These are phyloP conservation scores for Sarcophaga subvicina DNA, from an alignment of 2,888 invertebrate genomes.

Conservation along the genomic window DNA sequence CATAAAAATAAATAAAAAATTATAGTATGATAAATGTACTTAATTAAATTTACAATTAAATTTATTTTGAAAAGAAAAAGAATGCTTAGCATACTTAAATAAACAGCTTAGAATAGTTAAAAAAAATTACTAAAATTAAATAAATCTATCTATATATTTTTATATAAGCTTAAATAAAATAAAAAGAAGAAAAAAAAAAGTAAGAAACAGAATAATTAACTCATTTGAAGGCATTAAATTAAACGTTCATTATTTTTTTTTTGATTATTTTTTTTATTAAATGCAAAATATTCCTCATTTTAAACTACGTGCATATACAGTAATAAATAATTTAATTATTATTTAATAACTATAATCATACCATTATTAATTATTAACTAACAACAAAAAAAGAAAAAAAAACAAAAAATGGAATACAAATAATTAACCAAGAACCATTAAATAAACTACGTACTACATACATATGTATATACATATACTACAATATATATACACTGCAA, in stretches of 20 bases:
- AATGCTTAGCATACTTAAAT: conserved; percentile 53
- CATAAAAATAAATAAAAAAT: conserved; percentile 15
- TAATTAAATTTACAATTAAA: conserved; percentile 36
- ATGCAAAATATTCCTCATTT: conserved; percentile 55
- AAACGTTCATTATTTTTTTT: conserved; percentile 39
- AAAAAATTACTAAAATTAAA: conserved; percentile 11
- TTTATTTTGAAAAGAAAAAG: neutral
- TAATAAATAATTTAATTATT: conserved; percentile 8
- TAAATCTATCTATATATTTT: conserved; percentile 50
- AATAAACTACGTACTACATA: neutral
- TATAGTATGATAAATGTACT: conserved; percentile 38
- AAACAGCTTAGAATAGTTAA: conserved; percentile 6
- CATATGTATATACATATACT: neutral
- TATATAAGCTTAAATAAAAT: conserved; percentile 58
- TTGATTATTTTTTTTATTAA: neutral
- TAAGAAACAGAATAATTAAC: conserved; percentile 35
- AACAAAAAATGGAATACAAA: no score
- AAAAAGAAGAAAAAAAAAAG: conserved; percentile 7
- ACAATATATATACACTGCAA: neutral
- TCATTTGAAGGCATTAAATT: conserved; percentile 46
- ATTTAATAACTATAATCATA: conserved; percentile 31
- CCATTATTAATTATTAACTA: neutral
- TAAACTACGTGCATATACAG: conserved; percentile 45
- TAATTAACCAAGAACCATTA: no score
- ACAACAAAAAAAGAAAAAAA: neutral